Evolutionary conservation across 2,797 vertebrate genomes (phyloP).

Genomic region (Novumbra hubbsi): DNA sequence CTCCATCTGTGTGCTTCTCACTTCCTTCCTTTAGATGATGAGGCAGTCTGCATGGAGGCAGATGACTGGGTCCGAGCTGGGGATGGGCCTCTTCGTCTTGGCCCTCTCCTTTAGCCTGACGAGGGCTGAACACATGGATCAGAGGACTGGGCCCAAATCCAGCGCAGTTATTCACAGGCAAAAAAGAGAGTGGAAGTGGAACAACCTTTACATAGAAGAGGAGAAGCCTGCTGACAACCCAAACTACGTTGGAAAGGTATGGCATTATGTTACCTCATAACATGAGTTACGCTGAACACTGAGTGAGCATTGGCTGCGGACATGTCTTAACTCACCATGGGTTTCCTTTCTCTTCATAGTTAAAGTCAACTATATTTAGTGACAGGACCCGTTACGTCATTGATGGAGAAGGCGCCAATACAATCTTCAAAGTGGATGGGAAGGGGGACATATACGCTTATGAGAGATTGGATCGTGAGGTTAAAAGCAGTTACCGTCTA

Average conservation of each 20-base stretch:
- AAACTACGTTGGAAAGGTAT: slow-evolving; percentile 68
- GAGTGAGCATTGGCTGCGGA: neutral
- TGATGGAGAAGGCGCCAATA: slow-evolving; percentile 68
- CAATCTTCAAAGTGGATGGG: slow-evolving; percentile 62
- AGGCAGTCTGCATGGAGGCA: slow-evolving; percentile 18
- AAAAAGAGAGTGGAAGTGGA: slow-evolving; percentile 75
- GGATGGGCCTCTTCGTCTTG: slow-evolving; percentile 50
- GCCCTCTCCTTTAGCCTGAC: slow-evolving; percentile 23
- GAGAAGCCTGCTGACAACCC: slow-evolving; percentile 33
- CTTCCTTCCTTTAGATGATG: slow-evolving; percentile 28
- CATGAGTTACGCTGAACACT: neutral
- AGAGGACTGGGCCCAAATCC: slow-evolving; percentile 30
- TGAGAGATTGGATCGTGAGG: slow-evolving; percentile 70
- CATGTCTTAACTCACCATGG: neutral
- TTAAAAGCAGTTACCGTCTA: slow-evolving; percentile 62
- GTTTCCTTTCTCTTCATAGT: slow-evolving; percentile 47
- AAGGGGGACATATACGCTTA: slow-evolving; percentile 67
- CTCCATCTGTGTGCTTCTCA: neutral
- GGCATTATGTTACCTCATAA: neutral
- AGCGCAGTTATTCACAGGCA: slow-evolving; percentile 53
- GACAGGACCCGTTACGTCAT: slow-evolving; percentile 52
- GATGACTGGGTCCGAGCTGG: slow-evolving; percentile 58
- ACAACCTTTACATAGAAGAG: slow-evolving; percentile 62
- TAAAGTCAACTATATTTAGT: slow-evolving; percentile 54
- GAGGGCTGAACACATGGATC: slow-evolving; percentile 15